Percentiles rank a stretch among this genome's conserved stretches.
Conservation (phyloP, 2,797 vertebrate genomes). For the Selene dorsalis region DNA sequence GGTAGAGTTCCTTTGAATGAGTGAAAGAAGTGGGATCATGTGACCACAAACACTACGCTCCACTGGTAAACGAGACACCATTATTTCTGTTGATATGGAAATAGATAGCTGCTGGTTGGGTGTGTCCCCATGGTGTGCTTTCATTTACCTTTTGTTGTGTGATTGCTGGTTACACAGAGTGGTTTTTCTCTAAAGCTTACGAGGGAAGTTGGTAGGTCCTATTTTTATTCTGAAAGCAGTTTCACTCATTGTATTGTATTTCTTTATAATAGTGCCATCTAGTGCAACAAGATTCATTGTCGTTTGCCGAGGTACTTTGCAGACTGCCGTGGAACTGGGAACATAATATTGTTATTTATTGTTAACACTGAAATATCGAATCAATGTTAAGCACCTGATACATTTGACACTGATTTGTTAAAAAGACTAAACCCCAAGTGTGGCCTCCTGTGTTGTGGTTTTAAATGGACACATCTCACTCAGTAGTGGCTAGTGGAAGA, state of each 20-base stretch:
- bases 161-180: not conserved
- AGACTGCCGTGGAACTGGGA: not conserved
- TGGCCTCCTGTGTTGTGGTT: slow-evolving; percentile 4
- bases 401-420: not conserved
- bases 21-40: slow-evolving; percentile 7
- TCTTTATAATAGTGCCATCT: not conserved
- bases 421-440: not conserved
- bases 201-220: not conserved
- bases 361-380: too few relatives aligned
- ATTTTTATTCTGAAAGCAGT: slow-evolving; percentile 1
- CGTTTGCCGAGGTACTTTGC: not conserved
- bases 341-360: too few relatives aligned
- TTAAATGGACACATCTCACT: slow-evolving; percentile 37
- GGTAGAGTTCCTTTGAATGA: slow-evolving; percentile 13
- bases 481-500: slow-evolving; percentile 1
- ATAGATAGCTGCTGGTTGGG: slow-evolving; percentile 20
- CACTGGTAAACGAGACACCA: slow-evolving; percentile 14
- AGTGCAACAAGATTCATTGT: not conserved
- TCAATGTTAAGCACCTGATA: not conserved
- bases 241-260: not conserved
- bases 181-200: slow-evolving; percentile 12
- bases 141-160: slow-evolving; percentile 34
- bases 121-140: slow-evolving; percentile 40
- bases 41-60: slow-evolving; percentile 23
- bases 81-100: slow-evolving; percentile 20